Conservation (phyloP, 2,797 vertebrate genomes). For the Platyrinchus mystaceus region DNA sequence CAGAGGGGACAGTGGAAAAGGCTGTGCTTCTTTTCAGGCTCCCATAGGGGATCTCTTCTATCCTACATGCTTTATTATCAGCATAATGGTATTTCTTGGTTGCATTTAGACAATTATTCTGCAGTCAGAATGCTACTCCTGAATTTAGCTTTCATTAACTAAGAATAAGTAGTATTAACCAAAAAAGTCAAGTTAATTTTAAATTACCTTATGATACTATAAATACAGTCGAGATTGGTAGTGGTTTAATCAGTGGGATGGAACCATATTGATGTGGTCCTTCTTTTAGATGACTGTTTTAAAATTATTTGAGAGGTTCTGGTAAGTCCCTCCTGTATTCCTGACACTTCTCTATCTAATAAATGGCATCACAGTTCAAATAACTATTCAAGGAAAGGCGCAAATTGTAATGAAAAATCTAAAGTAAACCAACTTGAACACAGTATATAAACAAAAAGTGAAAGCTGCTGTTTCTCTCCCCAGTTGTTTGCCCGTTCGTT, state of each 20-base stretch:
- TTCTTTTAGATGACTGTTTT: not conserved
- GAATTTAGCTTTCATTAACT: not conserved
- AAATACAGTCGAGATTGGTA: not conserved
- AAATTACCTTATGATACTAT: not conserved
- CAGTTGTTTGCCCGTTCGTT: accelerated
- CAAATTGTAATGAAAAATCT: not conserved
- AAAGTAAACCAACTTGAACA: not conserved
- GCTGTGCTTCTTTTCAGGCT: not conserved
- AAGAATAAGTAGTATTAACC: not conserved
- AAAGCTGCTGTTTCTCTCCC: not conserved
- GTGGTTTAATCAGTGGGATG: not conserved
- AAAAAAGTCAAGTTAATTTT: not conserved
- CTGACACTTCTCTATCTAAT: not conserved
- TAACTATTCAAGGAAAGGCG: not conserved
- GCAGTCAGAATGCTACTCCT: not conserved
- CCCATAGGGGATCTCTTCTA: not conserved
- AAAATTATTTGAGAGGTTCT: not conserved
- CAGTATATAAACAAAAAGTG: not conserved
- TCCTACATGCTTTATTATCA: not conserved
- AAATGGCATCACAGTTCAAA: not conserved
- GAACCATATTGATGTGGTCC: not conserved
- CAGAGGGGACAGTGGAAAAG: not conserved
- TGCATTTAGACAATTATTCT: not conserved
- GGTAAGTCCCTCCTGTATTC: not conserved
- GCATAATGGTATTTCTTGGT: not conserved